Conservation (phyloP, 2,888 invertebrate genomes). For the Tetrapedia diversipes region DNA sequence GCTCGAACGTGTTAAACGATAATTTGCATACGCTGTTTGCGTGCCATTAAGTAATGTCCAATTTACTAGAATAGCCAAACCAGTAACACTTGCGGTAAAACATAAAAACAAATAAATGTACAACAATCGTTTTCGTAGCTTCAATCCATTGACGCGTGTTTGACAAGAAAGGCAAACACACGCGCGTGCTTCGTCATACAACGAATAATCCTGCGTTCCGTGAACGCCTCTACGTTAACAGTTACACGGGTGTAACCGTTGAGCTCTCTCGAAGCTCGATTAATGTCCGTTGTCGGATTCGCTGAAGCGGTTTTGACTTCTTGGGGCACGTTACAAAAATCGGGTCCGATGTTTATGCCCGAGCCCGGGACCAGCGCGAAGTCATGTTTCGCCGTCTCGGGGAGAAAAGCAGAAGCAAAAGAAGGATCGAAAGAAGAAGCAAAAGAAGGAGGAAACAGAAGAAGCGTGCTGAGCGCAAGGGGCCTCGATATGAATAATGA, state of each 20-base stretch:
- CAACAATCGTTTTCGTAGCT: neutral
- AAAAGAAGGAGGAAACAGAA: slow-evolving; percentile 27
- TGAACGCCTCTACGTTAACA: neutral
- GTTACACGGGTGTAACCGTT: slow-evolving; percentile 2
- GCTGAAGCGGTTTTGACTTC: slow-evolving; percentile 41
- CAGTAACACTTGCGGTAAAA: too few species aligned
- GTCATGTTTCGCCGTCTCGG: slow-evolving; percentile 42
- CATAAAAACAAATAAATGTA: too few species aligned
- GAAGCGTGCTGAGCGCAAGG: slow-evolving; percentile 17
- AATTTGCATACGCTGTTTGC: too few species aligned
- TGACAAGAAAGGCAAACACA: neutral
- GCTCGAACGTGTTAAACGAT: too few species aligned
- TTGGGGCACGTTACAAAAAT: slow-evolving; percentile 31
- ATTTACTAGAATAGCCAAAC: too few species aligned
- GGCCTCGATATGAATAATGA: slow-evolving; percentile 62
- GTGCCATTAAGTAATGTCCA: too few species aligned
- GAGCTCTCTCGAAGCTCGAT: slow-evolving; percentile 10
- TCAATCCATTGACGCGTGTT: neutral
- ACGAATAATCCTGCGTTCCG: slow-evolving; percentile 10
- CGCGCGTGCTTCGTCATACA: neutral
- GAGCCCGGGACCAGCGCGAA: slow-evolving; percentile 17
- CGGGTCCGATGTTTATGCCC: slow-evolving; percentile 46
- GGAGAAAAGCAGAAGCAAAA: slow-evolving; percentile 18
- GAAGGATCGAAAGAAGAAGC: slow-evolving; percentile 17
- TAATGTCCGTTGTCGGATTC: slow-evolving; percentile 45